These are phyloP conservation scores for Centropyge bicolor DNA, from an alignment of 2,797 vertebrate genomes.

Conservation along the genomic window DNA sequence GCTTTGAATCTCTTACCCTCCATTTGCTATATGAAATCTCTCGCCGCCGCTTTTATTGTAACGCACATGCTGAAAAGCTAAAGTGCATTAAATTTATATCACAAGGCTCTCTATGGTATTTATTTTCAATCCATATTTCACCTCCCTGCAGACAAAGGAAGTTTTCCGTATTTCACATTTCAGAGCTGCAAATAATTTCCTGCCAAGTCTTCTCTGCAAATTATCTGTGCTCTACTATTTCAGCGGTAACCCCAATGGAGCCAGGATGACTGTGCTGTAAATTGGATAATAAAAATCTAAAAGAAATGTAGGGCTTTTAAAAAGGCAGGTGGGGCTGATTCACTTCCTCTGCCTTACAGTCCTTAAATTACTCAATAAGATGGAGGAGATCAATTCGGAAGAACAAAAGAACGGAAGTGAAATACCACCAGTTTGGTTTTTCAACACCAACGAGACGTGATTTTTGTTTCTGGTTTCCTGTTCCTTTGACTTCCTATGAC, in stretches of 20 bases:
- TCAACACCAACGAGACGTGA: background rate
- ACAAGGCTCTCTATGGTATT: conserved; percentile 6
- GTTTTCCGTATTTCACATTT: conserved; percentile 30
- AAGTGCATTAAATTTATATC: conserved; percentile 10
- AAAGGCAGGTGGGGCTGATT: conserved; percentile 44
- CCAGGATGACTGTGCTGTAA: conserved; percentile 34
- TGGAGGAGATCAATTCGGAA: background rate
- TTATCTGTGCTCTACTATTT: conserved; percentile 35
- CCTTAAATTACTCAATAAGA: conserved; percentile 23
- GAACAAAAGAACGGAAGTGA: background rate
- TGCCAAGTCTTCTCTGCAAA: conserved; percentile 29
- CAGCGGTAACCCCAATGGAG: conserved; percentile 32
- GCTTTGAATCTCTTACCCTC: conserved; percentile 14
- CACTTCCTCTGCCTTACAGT: conserved; percentile 28
- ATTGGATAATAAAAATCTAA: conserved; percentile 38
- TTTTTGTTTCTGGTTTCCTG: conserved; percentile 1
- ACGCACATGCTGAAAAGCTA: background rate
- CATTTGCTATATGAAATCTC: conserved; percentile 17
- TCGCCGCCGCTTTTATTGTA: background rate
- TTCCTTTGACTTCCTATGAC: background rate
- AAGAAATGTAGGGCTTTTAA: conserved; percentile 38
- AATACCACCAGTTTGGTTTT: background rate
- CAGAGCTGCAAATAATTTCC: conserved; percentile 25
- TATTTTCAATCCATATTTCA: conserved; percentile 21
- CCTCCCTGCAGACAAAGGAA: conserved; percentile 1